Conservation (phyloP, 2,888 invertebrate species). For the Drosophila parthenogenetica region DNA sequence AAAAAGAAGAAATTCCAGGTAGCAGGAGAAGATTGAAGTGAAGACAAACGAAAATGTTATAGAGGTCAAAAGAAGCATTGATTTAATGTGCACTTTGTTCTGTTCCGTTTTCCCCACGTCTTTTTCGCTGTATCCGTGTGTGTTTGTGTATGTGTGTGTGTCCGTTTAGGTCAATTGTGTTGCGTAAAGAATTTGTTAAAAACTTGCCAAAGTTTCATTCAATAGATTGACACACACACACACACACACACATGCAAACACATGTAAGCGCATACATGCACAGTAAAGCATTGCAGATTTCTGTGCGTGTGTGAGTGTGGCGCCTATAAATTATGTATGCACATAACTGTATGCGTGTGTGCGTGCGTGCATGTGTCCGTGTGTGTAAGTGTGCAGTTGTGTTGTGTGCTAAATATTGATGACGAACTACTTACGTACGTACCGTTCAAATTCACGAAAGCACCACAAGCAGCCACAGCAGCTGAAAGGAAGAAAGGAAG, state of each 20-base stretch:
- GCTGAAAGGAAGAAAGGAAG: conserved; percentile 40
- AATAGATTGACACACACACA: conserved; percentile 44
- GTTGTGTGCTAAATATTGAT: conserved; percentile 62
- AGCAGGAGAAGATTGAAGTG: conserved; percentile 43
- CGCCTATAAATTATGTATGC: conserved; percentile 38
- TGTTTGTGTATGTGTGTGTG: conserved; percentile 41
- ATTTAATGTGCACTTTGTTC: conserved; percentile 73
- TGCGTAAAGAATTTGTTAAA: conserved; percentile 71
- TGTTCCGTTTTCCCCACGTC: conserved; percentile 45
- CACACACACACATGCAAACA: not conserved
- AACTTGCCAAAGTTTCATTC: conserved; percentile 56
- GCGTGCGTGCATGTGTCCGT: conserved; percentile 40
- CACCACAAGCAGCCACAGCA: conserved; percentile 57
- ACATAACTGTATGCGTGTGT: conserved; percentile 33
- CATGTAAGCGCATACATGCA: too few relatives aligned
- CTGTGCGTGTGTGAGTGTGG: conserved; percentile 27
- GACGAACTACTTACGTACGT: conserved; percentile 65
- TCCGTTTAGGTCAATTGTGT: conserved; percentile 35
- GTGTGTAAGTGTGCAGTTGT: conserved; percentile 37
- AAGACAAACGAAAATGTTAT: conserved; percentile 71
- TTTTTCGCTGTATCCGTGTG: conserved; percentile 30
- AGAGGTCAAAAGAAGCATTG: conserved; percentile 83
- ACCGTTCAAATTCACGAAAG: conserved; percentile 43
- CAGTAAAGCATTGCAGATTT: not conserved
- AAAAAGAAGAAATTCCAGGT: conserved; percentile 37